phyloP scores from a whole-genome alignment of 2,113 vertebrate genomes.

The Spilogale gracilis region DNA sequence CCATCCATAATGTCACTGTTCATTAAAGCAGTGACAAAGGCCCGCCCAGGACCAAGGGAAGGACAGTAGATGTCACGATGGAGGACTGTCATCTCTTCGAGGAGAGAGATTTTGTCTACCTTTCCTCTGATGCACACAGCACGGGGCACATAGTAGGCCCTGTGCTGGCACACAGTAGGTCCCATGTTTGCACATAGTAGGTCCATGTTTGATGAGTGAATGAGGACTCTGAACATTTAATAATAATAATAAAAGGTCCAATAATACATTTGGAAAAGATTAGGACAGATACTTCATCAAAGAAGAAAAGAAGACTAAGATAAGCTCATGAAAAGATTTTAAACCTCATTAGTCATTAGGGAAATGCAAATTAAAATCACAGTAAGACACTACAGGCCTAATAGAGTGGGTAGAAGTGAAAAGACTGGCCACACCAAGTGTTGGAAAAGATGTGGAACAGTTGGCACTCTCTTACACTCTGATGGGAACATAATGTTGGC shows the following conservation, averaged over 20 bases:
- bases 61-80: background rate
- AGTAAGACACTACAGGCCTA: background rate
- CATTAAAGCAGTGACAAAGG: background rate
- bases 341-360: background rate
- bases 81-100: background rate
- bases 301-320: background rate
- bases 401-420: background rate
- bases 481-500: accelerated
- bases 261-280: background rate
- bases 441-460: too few species aligned
- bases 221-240: background rate
- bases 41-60: background rate
- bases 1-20: background rate
- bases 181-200: background rate
- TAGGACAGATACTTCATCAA: background rate
- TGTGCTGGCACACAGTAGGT: too few species aligned
- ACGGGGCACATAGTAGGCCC: too few species aligned
- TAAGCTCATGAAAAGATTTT: background rate
- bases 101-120: background rate
- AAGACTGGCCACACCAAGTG: background rate
- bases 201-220: background rate
- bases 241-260: background rate
- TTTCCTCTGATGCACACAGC: background rate
- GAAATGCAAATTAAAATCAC: background rate
- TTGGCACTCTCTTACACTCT: background rate